phyloP scores from a whole-genome alignment of 2,113 vertebrate genomes.

The Melanostigma gelatinosum region DNA sequence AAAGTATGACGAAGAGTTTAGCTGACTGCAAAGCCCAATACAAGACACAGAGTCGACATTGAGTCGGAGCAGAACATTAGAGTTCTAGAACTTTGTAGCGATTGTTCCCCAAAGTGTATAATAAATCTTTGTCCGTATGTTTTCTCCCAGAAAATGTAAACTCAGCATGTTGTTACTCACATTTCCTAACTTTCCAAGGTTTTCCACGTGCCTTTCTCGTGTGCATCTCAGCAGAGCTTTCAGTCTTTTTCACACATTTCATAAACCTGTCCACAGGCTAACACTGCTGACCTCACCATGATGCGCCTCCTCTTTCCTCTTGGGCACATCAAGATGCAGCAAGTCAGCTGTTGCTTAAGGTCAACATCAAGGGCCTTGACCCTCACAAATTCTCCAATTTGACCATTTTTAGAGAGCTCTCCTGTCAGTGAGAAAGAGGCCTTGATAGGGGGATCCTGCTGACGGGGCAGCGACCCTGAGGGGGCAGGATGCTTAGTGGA shows the following conservation, averaged over 20 bases:
- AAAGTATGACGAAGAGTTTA: too few species aligned
- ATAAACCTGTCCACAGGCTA: not conserved
- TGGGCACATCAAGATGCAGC: not conserved
- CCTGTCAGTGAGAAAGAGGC: conserved; percentile 36
- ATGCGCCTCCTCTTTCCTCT: not conserved
- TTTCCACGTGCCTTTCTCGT: not conserved
- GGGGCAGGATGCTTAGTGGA: conserved; percentile 4
- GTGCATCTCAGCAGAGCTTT: not conserved
- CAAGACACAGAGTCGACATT: too few species aligned
- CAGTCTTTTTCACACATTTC: conserved; percentile 1
- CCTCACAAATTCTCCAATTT: conserved; percentile 8
- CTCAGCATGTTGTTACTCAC: not conserved
- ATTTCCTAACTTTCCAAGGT: not conserved
- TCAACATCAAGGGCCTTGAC: conserved; percentile 18
- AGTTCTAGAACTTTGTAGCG: not conserved
- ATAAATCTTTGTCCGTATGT: not conserved
- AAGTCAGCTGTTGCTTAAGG: conserved; percentile 33
- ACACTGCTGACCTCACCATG: not conserved
- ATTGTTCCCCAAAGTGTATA: not conserved
- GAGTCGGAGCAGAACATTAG: not conserved
- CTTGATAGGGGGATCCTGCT: conserved; percentile 61
- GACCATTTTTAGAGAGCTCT: conserved; percentile 26
- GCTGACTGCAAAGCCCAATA: too few species aligned
- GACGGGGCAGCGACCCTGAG: conserved; percentile 49
- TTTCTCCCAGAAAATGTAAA: not conserved